phyloP scores from a whole-genome alignment of 37 sponge, comb jelly and placozoan species.

The Theonella swinhoei region DNA sequence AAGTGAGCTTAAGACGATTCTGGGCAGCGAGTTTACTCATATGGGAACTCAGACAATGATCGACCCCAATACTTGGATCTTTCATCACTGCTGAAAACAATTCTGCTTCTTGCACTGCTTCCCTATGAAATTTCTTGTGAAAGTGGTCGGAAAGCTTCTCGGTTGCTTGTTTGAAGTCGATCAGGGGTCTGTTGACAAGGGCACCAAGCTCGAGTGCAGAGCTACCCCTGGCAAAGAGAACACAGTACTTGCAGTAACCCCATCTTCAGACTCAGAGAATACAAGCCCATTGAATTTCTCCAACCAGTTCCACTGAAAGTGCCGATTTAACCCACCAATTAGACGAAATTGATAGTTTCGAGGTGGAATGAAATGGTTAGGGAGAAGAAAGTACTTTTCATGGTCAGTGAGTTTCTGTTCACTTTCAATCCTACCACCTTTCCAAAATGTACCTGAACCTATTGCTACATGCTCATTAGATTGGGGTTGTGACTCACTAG shows the following conservation, averaged over 20 bases:
- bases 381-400: constrained; percentile 30
- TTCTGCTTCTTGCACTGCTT: constrained; percentile 25
- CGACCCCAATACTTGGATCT: constrained; percentile 18
- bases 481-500: too few species aligned
- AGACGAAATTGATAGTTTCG: constrained; percentile 31
- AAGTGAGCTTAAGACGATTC: constrained; percentile 45
- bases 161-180: constrained; percentile 54
- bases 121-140: constrained; percentile 52
- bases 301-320: constrained; percentile 48
- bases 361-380: constrained; percentile 26
- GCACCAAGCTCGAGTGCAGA: constrained; percentile 30
- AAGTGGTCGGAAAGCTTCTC: constrained; percentile 55
- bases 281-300: constrained; percentile 24
- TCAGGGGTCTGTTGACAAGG: constrained; percentile 49
- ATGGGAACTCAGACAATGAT: constrained; percentile 35
- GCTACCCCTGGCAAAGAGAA: constrained; percentile 36
- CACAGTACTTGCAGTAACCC: constrained; percentile 73
- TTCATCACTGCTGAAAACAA: constrained; percentile 33
- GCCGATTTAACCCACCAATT: constrained; percentile 7
- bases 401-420: constrained; percentile 36
- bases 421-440: constrained; percentile 43
- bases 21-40: constrained; percentile 16
- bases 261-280: constrained; percentile 45
- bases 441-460: constrained; percentile 59
- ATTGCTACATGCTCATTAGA: constrained; percentile 21